Evolutionary conservation across 2,113 vertebrate species (phyloP).

Genomic region (Elaphurus davidianus): DNA sequence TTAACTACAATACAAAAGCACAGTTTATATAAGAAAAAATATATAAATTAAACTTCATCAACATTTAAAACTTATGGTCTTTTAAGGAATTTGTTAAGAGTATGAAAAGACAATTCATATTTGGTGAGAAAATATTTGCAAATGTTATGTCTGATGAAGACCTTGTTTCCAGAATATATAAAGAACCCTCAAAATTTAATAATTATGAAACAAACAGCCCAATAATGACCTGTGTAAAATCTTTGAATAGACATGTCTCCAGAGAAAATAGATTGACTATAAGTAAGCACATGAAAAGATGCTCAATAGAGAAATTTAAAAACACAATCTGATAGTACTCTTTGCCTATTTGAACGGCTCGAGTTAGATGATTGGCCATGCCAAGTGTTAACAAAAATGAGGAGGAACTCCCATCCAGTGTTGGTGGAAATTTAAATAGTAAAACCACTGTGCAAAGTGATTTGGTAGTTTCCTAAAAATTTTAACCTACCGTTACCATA

Average conservation of each 20-base stretch:
- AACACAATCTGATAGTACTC: background rate
- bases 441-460: background rate
- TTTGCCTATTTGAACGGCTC: background rate
- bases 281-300: background rate
- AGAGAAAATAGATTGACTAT: background rate
- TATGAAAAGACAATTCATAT: background rate
- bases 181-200: background rate
- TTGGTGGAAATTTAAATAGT: background rate
- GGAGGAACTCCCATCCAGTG: background rate
- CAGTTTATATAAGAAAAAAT: background rate
- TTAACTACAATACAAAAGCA: background rate
- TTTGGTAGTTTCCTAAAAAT: background rate
- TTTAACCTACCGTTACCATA: background rate
- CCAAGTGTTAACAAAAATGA: background rate
- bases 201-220: background rate
- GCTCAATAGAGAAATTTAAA: background rate
- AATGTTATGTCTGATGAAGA: background rate
- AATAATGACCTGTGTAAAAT: background rate
- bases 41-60: background rate
- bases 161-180: background rate
- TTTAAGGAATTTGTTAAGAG: background rate
- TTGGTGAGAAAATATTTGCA: background rate
- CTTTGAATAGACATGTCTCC: background rate
- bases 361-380: background rate
- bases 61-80: background rate